Evolutionary conservation across 2,888 invertebrate genomes (phyloP).

Genomic region (Drosophila bunnanda): DNA sequence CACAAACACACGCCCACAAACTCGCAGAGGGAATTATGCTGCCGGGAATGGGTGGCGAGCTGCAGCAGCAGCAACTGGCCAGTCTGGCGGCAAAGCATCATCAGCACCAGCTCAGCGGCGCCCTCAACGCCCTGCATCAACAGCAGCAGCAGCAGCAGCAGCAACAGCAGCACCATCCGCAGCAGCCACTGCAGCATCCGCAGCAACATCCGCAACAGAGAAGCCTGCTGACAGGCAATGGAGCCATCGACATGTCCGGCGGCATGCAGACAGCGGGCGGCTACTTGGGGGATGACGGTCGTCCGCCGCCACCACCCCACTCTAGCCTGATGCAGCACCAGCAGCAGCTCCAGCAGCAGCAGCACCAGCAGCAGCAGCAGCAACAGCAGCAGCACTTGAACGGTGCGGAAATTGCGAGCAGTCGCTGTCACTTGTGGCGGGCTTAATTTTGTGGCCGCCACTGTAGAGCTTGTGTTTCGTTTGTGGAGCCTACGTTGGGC

Average conservation of each 20-base stretch:
- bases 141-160: slow-evolving; percentile 60
- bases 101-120: slow-evolving; percentile 75
- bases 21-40: slow-evolving; percentile 77
- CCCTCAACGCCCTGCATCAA: slow-evolving; percentile 71
- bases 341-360: slow-evolving; percentile 83
- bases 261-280: slow-evolving; percentile 74
- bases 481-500: slow-evolving; percentile 32
- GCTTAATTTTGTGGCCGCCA: slow-evolving; percentile 24
- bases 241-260: slow-evolving; percentile 75
- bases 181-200: slow-evolving; percentile 41
- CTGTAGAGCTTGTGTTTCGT: slow-evolving; percentile 17
- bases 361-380: slow-evolving; percentile 88
- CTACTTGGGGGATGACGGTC: slow-evolving; percentile 86
- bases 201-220: slow-evolving; percentile 48
- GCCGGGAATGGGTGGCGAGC: slow-evolving; percentile 72
- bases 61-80: slow-evolving; percentile 64
- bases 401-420: slow-evolving; percentile 65
- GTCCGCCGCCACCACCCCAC: slow-evolving; percentile 89
- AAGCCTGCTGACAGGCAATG: slow-evolving; percentile 72
- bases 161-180: slow-evolving; percentile 49
- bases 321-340: slow-evolving; percentile 91
- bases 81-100: slow-evolving; percentile 79
- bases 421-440: slow-evolving; percentile 28
- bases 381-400: slow-evolving; percentile 87
- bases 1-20: slow-evolving; percentile 8